These are phyloP conservation scores for Sphaerophoria taeniata DNA, from an alignment of 2,888 invertebrate genomes.

Conservation along the genomic window DNA sequence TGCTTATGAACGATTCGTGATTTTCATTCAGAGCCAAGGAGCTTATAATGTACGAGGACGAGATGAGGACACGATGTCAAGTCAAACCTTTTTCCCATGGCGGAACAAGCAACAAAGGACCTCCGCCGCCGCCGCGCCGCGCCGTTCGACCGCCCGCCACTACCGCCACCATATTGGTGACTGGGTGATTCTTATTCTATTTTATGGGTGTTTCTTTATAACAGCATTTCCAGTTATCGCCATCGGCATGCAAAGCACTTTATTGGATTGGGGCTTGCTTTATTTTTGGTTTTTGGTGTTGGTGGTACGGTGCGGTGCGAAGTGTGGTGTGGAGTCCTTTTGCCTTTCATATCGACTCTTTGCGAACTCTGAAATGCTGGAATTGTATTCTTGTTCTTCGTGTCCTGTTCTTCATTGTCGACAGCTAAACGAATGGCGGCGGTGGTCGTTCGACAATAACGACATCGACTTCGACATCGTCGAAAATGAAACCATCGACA, in stretches of 20 bases:
- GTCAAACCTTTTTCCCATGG: conserved; percentile 39
- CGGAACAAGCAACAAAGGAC: conserved; percentile 44
- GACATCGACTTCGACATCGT: conserved; percentile 15
- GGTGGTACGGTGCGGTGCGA: neutral
- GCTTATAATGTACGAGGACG: conserved; percentile 14
- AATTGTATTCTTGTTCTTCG: conserved; percentile 51
- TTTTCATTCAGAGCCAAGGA: conserved; percentile 41
- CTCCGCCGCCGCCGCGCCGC: conserved; percentile 1
- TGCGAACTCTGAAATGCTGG: neutral
- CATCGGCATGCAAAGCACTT: conserved; percentile 71
- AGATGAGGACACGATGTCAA: conserved; percentile 27
- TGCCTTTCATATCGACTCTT: conserved; percentile 36
- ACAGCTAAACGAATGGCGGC: conserved; percentile 3
- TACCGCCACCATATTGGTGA: conserved; percentile 10
- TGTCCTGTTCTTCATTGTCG: conserved; percentile 30
- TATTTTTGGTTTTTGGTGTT: conserved; percentile 41
- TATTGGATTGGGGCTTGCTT: conserved; percentile 69
- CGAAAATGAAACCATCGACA: conserved; percentile 14
- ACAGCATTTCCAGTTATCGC: conserved; percentile 66
- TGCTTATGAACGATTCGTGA: conserved; percentile 72
- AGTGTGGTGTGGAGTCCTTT: neutral
- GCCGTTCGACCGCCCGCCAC: neutral
- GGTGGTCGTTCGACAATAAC: neutral
- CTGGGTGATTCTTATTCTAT: conserved; percentile 68
- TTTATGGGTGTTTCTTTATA: conserved; percentile 73